Base-by-base conservation (phyloP, 1,140 invertebrate genomes). In the Megalonaias nervosa region DNA sequence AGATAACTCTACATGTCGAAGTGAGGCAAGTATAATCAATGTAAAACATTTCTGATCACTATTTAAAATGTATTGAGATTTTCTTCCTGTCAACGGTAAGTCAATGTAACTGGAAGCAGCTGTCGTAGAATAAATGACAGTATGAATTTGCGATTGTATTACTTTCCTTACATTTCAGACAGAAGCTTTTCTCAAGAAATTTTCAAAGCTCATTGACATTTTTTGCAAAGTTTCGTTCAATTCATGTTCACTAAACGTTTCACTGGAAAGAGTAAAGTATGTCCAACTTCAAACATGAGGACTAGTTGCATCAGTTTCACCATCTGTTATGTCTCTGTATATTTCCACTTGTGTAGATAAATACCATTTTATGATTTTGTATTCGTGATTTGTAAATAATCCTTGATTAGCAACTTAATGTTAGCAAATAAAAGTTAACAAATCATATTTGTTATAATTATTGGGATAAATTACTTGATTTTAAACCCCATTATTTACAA, bases 41-140 rank as follows among this genome's bases (percentile, higher is more conserved):
- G 77, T n/a, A 66, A 77, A 81, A 71, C 74, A 77, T 48, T 80
- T 80, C 31, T 67, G 17, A 56, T 80, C 79, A 59, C 65, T 75
- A 67, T 72, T 67, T 23, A 80, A 67, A 1, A 75, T 56, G 55
- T 61, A 23, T 68, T 60, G 55, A 13, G 12, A n/a, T 58, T 17
- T 48, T 19, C 55, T 58, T 21, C 76, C 48, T 56, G 48, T 66
- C 16, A 58, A 16, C 15, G 79, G 79, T 38, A 74, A 58, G 56
- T 70, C 60, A 17, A 75, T 67, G 58, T 75, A 78, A 55, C 68
- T 75, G 0, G 80, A 78, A n/a, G 67, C 80, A 0, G 1, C 5
- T 23, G 78, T 14, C 0, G 80, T 75, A 9, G 48, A 26, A 38
- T 74, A 74, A 23, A 13, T 74, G 17, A 74, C 73, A 59, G 65